Percentiles rank a stretch among this genome's conserved stretches.
phyloP scores from a whole-genome alignment of 2,888 invertebrate species.

The Carabus problematicus region DNA sequence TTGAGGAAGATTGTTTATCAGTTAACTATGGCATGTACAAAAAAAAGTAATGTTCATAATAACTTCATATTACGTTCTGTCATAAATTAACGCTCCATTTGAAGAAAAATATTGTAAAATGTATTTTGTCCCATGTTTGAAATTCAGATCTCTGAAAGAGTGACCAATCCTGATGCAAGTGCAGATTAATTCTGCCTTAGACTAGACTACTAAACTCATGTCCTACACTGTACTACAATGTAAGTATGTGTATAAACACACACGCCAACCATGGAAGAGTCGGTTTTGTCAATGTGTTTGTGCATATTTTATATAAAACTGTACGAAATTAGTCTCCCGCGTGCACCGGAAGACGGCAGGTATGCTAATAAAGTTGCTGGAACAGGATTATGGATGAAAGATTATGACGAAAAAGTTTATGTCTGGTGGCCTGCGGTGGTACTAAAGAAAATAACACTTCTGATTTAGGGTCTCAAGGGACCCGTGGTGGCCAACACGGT shows the following conservation, averaged over 20 bases:
- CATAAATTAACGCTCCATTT: neutral
- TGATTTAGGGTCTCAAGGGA: constrained; percentile 27
- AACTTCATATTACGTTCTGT: neutral
- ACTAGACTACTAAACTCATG: neutral
- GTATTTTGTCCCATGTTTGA: too few relatives aligned
- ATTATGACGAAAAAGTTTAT: constrained; percentile 42
- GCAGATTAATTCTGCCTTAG: neutral
- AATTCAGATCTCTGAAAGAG: too few relatives aligned
- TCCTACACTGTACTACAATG: neutral
- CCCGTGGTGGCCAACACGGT: neutral
- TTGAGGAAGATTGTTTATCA: too few relatives aligned
- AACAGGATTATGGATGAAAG: constrained; percentile 38
- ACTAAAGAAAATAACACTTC: constrained; percentile 39
- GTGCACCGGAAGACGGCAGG: constrained; percentile 37
- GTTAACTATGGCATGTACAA: neutral
- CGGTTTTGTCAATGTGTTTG: constrained; percentile 31
- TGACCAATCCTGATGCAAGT: too few relatives aligned
- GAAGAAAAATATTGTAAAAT: too few relatives aligned
- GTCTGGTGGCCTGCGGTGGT: constrained; percentile 37
- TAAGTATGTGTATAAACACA: neutral
- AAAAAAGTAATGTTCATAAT: neutral
- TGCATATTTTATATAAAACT: constrained; percentile 38
- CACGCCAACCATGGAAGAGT: neutral
- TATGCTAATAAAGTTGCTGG: constrained; percentile 41
- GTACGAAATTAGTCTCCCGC: constrained; percentile 30